A percentile compares a stretch with the other conserved stretches of the same genome.
Conservation (phyloP, 2,113 vertebrate species). For the Isichthys henryi region DNA sequence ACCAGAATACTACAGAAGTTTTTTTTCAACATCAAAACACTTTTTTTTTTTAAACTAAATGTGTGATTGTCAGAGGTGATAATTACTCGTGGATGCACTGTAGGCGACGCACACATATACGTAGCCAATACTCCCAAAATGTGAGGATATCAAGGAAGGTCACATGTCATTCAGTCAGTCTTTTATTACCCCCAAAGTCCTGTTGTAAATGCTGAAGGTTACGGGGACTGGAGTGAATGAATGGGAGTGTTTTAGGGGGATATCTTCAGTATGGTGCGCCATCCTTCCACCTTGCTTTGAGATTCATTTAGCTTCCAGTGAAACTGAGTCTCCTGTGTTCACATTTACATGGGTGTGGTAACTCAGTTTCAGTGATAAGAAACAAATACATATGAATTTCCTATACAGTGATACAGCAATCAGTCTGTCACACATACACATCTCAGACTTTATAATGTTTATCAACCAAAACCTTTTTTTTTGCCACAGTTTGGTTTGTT, state of each 20-base stretch:
- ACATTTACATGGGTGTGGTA: neutral
- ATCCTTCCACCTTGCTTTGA: neutral
- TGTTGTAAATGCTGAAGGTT: neutral
- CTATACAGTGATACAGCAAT: neutral
- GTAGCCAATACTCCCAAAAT: neutral
- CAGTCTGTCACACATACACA: neutral
- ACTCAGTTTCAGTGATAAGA: neutral
- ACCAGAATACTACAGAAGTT: no score
- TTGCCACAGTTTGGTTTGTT: neutral
- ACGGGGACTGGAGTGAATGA: neutral
- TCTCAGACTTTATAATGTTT: neutral
- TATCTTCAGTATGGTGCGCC: neutral
- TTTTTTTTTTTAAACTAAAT: no score
- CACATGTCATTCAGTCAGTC: neutral
- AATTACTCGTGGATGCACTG: neutral
- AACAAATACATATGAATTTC: neutral
- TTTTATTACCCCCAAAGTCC: neutral
- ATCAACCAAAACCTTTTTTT: neutral
- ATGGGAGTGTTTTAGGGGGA: neutral
- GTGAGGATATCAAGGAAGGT: neutral
- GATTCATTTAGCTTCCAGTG: neutral
- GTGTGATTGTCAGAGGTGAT: neutral
- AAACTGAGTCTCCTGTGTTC: neutral
- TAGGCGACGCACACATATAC: neutral
- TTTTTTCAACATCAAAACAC: no score